Evolutionary conservation across 2,113 vertebrate genomes (phyloP).

Genomic region (Clarias batrachus): DNA sequence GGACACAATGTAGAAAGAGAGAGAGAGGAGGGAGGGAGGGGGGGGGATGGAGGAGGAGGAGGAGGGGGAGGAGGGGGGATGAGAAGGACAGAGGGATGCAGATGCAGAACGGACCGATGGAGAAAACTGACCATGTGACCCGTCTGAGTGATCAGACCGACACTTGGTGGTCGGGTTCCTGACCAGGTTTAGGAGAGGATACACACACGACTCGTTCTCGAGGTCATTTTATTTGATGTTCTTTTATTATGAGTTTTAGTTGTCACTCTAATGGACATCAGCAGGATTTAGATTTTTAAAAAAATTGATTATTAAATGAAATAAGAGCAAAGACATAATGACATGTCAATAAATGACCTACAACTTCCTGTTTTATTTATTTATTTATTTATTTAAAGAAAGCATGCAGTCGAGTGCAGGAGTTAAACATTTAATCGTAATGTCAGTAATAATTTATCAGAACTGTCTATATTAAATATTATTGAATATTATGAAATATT

Average conservation of each 20-base stretch:
- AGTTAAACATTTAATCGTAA: too few species aligned
- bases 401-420: too few species aligned
- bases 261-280: too few species aligned
- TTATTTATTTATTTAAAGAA: background rate
- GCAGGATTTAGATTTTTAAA: too few species aligned
- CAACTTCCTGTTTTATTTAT: background rate
- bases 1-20: constrained; percentile 75
- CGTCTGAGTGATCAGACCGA: constrained; percentile 59
- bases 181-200: background rate
- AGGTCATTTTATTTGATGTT: too few species aligned
- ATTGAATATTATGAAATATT: too few species aligned
- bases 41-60: constrained; percentile 51
- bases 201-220: background rate
- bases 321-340: background rate
- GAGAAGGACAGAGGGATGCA: constrained; percentile 26
- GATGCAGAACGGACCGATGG: constrained; percentile 43
- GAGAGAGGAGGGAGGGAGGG: constrained; percentile 59
- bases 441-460: background rate
- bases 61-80: constrained; percentile 33
- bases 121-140: constrained; percentile 61
- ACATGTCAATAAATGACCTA: background rate
- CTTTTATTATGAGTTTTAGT: too few species aligned
- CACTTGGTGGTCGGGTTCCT: too few species aligned
- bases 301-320: background rate
- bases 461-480: background rate